Evolutionary conservation across 2,797 vertebrate genomes (phyloP).

Genomic region (Danio albolineatus): DNA sequence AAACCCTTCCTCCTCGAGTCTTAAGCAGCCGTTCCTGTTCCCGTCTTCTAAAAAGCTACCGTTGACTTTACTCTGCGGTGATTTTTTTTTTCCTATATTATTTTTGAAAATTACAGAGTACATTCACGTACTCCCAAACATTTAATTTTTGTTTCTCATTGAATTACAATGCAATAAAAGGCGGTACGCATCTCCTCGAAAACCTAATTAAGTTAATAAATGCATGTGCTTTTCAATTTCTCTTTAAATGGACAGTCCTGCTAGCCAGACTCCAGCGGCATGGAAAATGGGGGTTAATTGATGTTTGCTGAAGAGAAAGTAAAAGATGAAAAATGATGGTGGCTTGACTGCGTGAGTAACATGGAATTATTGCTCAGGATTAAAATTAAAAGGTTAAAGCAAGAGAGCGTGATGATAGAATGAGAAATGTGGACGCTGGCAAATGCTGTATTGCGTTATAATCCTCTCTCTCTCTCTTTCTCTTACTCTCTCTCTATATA

Average conservation of each 20-base stretch:
- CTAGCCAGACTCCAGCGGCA: constrained; percentile 55
- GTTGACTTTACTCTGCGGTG: constrained; percentile 11
- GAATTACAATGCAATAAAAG: constrained; percentile 59
- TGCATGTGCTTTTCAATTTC: constrained; percentile 62
- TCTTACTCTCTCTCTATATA: background rate
- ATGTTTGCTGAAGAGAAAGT: constrained; percentile 60
- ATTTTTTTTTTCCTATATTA: constrained; percentile 41
- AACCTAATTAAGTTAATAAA: constrained; percentile 67
- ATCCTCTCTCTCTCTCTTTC: too few species aligned
- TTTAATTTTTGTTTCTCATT: constrained; percentile 50
- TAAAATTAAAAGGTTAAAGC: constrained; percentile 61
- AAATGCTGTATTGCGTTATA: background rate
- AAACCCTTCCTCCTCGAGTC: constrained; percentile 16
- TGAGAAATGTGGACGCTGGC: constrained; percentile 3
- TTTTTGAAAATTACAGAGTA: constrained; percentile 24
- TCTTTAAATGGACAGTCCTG: constrained; percentile 58
- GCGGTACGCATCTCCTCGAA: constrained; percentile 51
- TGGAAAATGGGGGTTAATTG: constrained; percentile 67
- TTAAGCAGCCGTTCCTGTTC: background rate
- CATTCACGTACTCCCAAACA: constrained; percentile 14
- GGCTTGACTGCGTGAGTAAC: constrained; percentile 49
- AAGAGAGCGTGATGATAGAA: constrained; percentile 39
- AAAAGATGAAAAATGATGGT: constrained; percentile 59
- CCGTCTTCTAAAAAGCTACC: constrained; percentile 26
- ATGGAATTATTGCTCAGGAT: constrained; percentile 48